Conservation (phyloP, 1,140 invertebrate species). For the Megalopta genalis region DNA sequence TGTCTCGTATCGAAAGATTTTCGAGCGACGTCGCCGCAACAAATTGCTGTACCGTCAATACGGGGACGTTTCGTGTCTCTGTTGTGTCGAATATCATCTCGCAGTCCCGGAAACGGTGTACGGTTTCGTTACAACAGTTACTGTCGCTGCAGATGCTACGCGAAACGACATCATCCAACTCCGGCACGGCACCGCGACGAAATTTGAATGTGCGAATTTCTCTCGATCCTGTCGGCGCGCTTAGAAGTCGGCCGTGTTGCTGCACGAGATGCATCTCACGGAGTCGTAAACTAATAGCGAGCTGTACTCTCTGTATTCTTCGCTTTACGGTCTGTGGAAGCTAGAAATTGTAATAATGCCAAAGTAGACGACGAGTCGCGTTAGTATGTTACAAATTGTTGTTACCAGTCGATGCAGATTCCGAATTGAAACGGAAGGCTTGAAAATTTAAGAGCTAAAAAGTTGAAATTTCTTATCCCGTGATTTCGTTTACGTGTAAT, state of each 20-base stretch:
- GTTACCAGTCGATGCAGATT: too few species aligned
- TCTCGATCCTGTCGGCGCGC: background rate
- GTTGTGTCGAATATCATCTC: background rate
- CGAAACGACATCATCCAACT: conserved; percentile 17
- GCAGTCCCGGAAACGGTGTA: background rate
- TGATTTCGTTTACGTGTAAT: background rate
- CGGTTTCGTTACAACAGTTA: conserved; percentile 25
- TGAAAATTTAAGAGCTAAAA: too few species aligned
- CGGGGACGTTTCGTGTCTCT: background rate
- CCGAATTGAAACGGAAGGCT: too few species aligned
- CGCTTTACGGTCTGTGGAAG: background rate
- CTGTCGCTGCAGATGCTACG: conserved; percentile 24
- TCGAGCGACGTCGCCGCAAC: conserved; percentile 6
- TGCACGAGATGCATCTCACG: background rate
- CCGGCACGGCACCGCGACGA: background rate
- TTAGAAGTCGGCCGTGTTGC: conserved; percentile 7
- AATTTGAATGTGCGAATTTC: conserved; percentile 34
- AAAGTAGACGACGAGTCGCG: too few species aligned
- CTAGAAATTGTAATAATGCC: too few species aligned
- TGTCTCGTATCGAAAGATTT: conserved; percentile 34
- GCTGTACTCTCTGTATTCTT: background rate
- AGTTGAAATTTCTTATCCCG: too few species aligned
- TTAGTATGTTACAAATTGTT: too few species aligned
- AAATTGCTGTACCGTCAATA: conserved; percentile 38
- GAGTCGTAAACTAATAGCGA: conserved; percentile 7